Conservation (phyloP, 1,140 invertebrate species). For the Trachymyrmex cornetzi region DNA sequence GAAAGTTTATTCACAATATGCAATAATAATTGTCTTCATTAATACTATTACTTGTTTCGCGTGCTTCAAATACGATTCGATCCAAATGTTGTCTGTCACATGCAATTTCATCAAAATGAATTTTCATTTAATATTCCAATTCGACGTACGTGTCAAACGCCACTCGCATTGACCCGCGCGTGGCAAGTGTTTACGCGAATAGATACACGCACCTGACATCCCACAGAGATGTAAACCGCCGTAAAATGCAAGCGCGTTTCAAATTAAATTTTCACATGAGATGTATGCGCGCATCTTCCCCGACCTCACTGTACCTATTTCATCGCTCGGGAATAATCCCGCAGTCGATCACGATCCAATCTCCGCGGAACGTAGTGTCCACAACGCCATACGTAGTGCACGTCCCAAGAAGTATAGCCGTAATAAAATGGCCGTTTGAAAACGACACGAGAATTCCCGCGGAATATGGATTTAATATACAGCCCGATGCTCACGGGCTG, state of each 20-base stretch:
- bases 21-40: background rate
- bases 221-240: background rate
- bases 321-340: slow-evolving; percentile 32
- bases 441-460: slow-evolving; percentile 35
- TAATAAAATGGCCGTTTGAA: slow-evolving; percentile 56
- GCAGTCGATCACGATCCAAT: slow-evolving; percentile 55
- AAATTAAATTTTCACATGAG: slow-evolving; percentile 56
- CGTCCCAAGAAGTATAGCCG: slow-evolving; percentile 47
- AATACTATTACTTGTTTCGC: background rate
- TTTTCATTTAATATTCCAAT: slow-evolving; percentile 48
- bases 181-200: slow-evolving; percentile 6
- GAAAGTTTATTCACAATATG: background rate
- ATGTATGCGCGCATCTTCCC: slow-evolving; percentile 32
- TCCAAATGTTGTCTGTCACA: slow-evolving; percentile 27
- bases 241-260: slow-evolving; percentile 14
- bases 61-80: background rate
- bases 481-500: slow-evolving; percentile 39
- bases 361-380: slow-evolving; percentile 41
- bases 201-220: background rate
- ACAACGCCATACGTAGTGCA: slow-evolving; percentile 34
- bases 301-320: background rate
- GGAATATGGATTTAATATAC: slow-evolving; percentile 63
- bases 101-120: slow-evolving; percentile 25
- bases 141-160: slow-evolving; percentile 33
- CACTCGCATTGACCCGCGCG: background rate